Conservation (phyloP, 2,888 invertebrate genomes). For the Horisme vitalbata region DNA sequence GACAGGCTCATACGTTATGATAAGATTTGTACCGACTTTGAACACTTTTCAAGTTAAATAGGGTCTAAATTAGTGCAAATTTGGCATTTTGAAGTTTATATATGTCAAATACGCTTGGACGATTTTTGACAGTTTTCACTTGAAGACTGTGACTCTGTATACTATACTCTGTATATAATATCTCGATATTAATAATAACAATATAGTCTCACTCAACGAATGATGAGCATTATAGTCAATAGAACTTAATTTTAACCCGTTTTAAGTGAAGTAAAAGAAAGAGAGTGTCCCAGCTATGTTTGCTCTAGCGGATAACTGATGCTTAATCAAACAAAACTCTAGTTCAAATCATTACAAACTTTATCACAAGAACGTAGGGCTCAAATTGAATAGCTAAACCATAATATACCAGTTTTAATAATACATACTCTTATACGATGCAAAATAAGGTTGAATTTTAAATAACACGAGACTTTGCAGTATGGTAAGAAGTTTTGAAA, state of each 20-base stretch:
- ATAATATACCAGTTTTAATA: neutral
- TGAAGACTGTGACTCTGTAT: no score
- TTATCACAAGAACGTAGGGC: slow-evolving; percentile 4
- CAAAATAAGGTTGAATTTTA: slow-evolving; percentile 18
- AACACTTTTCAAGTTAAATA: no score
- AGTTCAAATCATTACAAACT: neutral
- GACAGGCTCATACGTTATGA: no score
- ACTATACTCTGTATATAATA: no score
- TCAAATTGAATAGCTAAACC: neutral
- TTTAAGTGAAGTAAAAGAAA: slow-evolving; percentile 30
- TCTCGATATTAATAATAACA: no score
- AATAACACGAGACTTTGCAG: slow-evolving; percentile 8
- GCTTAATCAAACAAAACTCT: slow-evolving; percentile 28
- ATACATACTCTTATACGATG: slow-evolving; percentile 5
- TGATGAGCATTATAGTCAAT: no score
- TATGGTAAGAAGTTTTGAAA: slow-evolving; percentile 40
- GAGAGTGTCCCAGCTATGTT: slow-evolving; percentile 43
- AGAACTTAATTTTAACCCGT: neutral
- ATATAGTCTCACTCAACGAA: no score
- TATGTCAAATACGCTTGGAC: no score
- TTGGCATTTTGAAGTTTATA: no score
- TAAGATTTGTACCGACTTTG: no score
- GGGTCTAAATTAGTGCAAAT: no score
- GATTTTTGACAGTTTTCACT: no score
- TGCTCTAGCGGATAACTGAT: slow-evolving; percentile 47